phyloP scores from a whole-genome alignment of 37 sponge, comb jelly and placozoan species.

The Corticium candelabrum region DNA sequence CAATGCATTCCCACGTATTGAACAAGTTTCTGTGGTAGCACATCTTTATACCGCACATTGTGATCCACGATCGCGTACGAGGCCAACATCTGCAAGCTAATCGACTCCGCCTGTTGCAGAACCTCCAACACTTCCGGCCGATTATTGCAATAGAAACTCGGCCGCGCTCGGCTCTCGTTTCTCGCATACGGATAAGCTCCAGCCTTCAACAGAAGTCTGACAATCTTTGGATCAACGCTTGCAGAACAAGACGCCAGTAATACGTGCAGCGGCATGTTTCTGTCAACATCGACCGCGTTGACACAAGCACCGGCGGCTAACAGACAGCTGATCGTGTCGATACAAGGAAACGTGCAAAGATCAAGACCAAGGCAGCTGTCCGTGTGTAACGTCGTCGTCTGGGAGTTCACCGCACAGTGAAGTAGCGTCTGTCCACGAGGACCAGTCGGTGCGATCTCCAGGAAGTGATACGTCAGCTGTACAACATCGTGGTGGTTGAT shows the following conservation, averaged over 20 bases:
- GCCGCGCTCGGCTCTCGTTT: background rate
- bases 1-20: background rate
- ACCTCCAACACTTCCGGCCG: background rate
- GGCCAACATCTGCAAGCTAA: background rate
- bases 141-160: background rate
- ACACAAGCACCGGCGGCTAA: background rate
- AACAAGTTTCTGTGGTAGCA: background rate
- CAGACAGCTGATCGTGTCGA: background rate
- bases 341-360: background rate
- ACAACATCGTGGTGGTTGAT: background rate
- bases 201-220: background rate
- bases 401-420: background rate
- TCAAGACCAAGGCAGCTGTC: background rate
- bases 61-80: background rate
- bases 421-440: background rate
- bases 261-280: slow-evolving; percentile 3
- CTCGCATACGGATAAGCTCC: background rate
- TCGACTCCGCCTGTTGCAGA: background rate
- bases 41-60: background rate
- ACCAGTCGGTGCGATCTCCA: background rate
- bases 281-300: background rate
- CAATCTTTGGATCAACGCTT: background rate
- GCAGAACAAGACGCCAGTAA: background rate
- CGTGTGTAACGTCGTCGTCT: background rate
- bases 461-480: background rate